Evolutionary conservation across 1,140 invertebrate species (phyloP).

Genomic region (Brachionus calyciflorus): DNA sequence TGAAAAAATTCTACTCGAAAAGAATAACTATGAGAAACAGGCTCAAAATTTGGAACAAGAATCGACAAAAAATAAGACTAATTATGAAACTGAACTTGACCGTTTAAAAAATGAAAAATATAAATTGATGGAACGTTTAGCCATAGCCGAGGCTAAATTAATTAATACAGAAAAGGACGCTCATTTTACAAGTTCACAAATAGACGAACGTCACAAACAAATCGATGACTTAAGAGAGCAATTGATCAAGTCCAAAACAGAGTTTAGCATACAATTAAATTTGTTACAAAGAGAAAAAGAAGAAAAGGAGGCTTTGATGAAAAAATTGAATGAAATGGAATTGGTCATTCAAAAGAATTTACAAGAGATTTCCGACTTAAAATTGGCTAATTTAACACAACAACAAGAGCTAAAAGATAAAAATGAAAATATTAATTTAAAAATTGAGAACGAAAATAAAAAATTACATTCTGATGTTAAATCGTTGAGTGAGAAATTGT

Average conservation of each 20-base stretch:
- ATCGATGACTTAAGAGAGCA: conserved; percentile 37
- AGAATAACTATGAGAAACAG: neutral
- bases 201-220: conserved; percentile 34
- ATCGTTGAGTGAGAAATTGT: conserved; percentile 6
- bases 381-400: conserved; percentile 14
- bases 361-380: conserved; percentile 26
- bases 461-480: conserved; percentile 12
- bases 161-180: conserved; percentile 23
- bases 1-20: conserved; percentile 19
- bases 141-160: conserved; percentile 14
- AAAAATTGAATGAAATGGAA: conserved; percentile 14
- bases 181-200: neutral
- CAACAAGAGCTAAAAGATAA: conserved; percentile 17
- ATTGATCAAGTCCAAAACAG: neutral
- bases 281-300: conserved; percentile 39
- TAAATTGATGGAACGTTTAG: conserved; percentile 17
- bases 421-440: conserved; percentile 23
- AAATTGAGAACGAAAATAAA: conserved; percentile 42
- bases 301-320: conserved; percentile 30
- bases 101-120: conserved; percentile 16
- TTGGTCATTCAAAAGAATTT: conserved; percentile 1
- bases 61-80: neutral
- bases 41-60: neutral
- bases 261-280: conserved; percentile 26
- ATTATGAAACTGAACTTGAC: neutral